phyloP scores from a whole-genome alignment of 2,888 invertebrate species.

The Orchesellides sinensis region DNA sequence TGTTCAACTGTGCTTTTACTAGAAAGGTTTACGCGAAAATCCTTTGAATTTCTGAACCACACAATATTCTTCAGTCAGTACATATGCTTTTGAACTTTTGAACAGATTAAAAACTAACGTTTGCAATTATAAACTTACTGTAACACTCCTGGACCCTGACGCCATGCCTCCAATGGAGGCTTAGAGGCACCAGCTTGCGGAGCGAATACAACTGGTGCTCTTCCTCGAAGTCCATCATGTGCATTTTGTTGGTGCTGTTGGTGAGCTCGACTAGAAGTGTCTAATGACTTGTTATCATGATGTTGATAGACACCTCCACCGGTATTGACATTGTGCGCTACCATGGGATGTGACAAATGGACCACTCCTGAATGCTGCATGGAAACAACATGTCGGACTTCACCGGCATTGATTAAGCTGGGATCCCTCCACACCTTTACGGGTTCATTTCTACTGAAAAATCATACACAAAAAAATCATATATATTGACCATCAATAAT shows the following conservation, averaged over 20 bases:
- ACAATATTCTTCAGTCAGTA: background rate
- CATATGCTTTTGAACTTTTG: background rate
- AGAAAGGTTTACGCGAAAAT: conserved; percentile 48
- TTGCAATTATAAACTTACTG: too few species aligned
- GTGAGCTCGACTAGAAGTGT: conserved; percentile 51
- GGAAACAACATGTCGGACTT: conserved; percentile 81
- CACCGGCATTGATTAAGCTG: conserved; percentile 79
- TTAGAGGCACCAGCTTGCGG: conserved; percentile 18
- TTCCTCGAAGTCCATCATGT: conserved; percentile 37
- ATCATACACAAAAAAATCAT: too few species aligned
- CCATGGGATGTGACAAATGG: conserved; percentile 48
- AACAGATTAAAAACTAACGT: too few species aligned
- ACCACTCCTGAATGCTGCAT: conserved; percentile 81
- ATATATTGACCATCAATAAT: too few species aligned
- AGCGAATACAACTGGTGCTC: conserved; percentile 41
- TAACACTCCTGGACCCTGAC: conserved; percentile 24
- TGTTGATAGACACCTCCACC: conserved; percentile 48
- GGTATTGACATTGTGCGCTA: conserved; percentile 73
- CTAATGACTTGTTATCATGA: conserved; percentile 58
- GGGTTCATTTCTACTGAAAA: conserved; percentile 74
- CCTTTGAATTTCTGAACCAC: conserved; percentile 51
- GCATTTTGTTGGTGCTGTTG: too few species aligned
- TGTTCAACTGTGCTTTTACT: conserved; percentile 78
- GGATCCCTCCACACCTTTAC: conserved; percentile 81
- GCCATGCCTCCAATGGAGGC: conserved; percentile 39